Evolutionary conservation across 2,888 invertebrate species (phyloP).

Genomic region (Sepiola atlantica): DNA sequence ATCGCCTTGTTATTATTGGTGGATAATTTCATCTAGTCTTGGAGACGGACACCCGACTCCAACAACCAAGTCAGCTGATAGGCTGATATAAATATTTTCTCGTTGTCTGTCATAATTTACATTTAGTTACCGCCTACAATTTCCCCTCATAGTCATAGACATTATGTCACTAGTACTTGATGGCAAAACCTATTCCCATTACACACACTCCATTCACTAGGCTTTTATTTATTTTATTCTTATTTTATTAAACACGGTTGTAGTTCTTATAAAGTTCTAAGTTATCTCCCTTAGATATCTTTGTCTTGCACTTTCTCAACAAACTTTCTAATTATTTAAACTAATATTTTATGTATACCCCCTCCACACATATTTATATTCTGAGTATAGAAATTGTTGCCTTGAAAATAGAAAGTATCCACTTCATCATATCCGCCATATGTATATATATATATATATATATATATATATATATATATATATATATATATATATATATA

Average conservation of each 20-base stretch:
- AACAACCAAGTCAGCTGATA: neutral
- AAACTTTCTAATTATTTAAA: neutral
- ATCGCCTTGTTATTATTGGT: neutral
- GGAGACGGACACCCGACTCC: neutral
- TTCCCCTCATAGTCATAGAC: slow-evolving; percentile 16
- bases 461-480: too few species aligned
- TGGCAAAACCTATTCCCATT: neutral
- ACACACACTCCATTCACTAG: neutral
- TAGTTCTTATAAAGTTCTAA: neutral
- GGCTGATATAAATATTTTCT: neutral
- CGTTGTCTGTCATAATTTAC: slow-evolving; percentile 19
- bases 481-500: too few species aligned
- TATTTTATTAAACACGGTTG: neutral
- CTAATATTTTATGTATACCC: neutral
- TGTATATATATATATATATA: neutral
- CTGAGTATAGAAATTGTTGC: neutral
- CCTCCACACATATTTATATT: too few species aligned
- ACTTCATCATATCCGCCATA: neutral
- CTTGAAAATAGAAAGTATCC: neutral
- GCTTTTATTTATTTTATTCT: neutral
- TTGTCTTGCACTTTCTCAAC: neutral
- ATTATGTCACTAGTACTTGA: neutral
- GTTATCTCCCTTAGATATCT: slow-evolving; percentile 12
- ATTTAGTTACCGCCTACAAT: slow-evolving; percentile 21
- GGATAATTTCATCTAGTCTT: neutral